A percentile compares a stretch with the other conserved stretches of the same genome.
Conservation (phyloP, 1,140 invertebrate genomes). For the Cydia fagiglandana region DNA sequence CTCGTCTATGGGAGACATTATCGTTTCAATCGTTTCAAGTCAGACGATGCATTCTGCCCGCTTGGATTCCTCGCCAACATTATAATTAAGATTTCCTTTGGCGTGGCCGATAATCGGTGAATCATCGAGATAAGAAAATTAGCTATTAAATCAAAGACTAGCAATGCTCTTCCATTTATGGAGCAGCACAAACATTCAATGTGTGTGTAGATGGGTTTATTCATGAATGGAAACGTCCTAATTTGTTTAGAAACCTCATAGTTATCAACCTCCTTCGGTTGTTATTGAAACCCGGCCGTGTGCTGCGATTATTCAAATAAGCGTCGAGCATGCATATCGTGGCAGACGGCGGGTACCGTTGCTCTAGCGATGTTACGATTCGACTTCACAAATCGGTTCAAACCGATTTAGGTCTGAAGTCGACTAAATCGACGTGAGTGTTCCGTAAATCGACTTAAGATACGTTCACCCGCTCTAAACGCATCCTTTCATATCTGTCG, state of each 20-base stretch:
- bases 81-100: constrained; percentile 30
- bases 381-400: too few species aligned
- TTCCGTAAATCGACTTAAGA: too few species aligned
- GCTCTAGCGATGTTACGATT: too few species aligned
- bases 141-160: constrained; percentile 23
- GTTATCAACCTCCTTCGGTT: constrained; percentile 34
- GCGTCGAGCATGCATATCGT: constrained; percentile 47
- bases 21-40: constrained; percentile 30
- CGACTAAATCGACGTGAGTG: too few species aligned
- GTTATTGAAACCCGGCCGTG: constrained; percentile 39
- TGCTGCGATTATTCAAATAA: constrained; percentile 66
- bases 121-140: constrained; percentile 18
- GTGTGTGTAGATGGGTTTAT: not conserved
- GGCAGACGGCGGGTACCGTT: constrained; percentile 55
- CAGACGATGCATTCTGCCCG: constrained; percentile 28
- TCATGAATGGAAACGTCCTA: not conserved
- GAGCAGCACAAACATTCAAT: not conserved
- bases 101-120: constrained; percentile 7
- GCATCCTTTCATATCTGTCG: too few species aligned
- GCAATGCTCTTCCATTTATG: constrained; percentile 4
- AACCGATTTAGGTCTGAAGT: too few species aligned
- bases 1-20: constrained; percentile 31
- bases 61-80: constrained; percentile 27
- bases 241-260: constrained; percentile 18
- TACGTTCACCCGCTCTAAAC: too few species aligned